Base-by-base conservation (phyloP, 2,113 vertebrate genomes). In the Clarias batrachus region DNA sequence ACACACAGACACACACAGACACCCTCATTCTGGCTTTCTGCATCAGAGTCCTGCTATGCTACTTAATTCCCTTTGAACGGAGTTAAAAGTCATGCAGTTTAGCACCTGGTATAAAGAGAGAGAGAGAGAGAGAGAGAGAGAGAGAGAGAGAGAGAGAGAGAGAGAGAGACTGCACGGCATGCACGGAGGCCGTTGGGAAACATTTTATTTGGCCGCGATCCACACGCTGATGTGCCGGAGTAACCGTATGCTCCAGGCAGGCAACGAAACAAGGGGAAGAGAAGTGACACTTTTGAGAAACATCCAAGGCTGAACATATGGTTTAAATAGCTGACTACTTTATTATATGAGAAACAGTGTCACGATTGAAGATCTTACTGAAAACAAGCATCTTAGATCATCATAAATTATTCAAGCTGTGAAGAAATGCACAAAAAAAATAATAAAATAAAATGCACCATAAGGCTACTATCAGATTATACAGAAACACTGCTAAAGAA, bases 181-280 rank as follows among this genome's bases (percentile, higher is more conserved):
- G 66, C 30, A 68, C 25, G 27, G 21, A 62, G n/a, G 52, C 76
- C 30, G 54, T 89, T 87, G 23, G 19, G 17, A 66, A 81, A 80
- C 83, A 84, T 84, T 85, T 84, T 81, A 80, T 77, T 77, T 87
- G 88, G 82, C 76, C 12, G 48, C 14, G 52, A 41, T 21, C 66
- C 85, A 89, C 74, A 54, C 30, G 41, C 66, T 21, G 78, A 74
- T 70, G 87, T 68, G 60, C 6, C 19, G 2, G 25, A 82, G 56
- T 60, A 63, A 81, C 37, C 30, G 41, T 11, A 66, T 23, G 57
- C 27, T 21, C 13, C 27, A 11, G 8, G 41, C 59, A 78, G 48
- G 12, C 84, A 85, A 37, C 21, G 8, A 62, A 41, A 41, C 21
- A 21, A n/a, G 13, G 12, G 33, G 21, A 33, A 57, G 82, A n/a